Evolutionary conservation across 2,888 invertebrate genomes (phyloP).

Genomic region (Apamea monoglypha): DNA sequence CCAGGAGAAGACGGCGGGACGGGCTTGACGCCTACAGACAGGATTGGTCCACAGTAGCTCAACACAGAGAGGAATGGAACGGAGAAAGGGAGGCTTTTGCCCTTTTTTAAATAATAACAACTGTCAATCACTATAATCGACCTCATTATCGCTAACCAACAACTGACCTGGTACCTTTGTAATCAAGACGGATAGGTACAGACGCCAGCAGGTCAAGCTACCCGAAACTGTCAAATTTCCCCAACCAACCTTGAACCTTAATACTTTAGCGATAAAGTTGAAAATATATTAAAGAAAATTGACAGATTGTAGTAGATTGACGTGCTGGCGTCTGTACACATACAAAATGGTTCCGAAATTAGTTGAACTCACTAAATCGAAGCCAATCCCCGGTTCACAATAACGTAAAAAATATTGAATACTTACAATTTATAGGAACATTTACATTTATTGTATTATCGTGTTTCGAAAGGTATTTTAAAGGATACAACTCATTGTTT

Average conservation of each 20-base stretch:
- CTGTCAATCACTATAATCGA: background rate
- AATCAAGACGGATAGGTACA: background rate
- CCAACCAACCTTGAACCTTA: no score
- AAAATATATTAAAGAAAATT: no score
- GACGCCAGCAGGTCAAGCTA: no score
- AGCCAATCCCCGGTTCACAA: background rate
- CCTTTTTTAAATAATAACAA: background rate
- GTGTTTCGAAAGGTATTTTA: slow-evolving; percentile 35
- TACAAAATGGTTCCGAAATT: background rate
- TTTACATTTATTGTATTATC: slow-evolving; percentile 44
- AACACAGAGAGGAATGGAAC: background rate
- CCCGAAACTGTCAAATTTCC: no score
- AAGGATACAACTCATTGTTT: slow-evolving; percentile 25
- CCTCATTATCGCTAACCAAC: background rate
- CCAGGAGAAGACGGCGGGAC: background rate
- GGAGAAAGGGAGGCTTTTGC: background rate
- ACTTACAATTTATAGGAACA: slow-evolving; percentile 33
- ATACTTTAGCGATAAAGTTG: no score
- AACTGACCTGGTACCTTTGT: background rate
- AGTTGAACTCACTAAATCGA: background rate
- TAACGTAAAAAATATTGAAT: slow-evolving; percentile 12
- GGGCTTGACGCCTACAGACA: no score
- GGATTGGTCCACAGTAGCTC: background rate
- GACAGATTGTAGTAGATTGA: no score
- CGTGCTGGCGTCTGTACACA: background rate